A percentile compares a stretch with the other conserved stretches of the same genome.
Conservation (phyloP, 2,888 invertebrate genomes). For the Diadegma fenestrale region DNA sequence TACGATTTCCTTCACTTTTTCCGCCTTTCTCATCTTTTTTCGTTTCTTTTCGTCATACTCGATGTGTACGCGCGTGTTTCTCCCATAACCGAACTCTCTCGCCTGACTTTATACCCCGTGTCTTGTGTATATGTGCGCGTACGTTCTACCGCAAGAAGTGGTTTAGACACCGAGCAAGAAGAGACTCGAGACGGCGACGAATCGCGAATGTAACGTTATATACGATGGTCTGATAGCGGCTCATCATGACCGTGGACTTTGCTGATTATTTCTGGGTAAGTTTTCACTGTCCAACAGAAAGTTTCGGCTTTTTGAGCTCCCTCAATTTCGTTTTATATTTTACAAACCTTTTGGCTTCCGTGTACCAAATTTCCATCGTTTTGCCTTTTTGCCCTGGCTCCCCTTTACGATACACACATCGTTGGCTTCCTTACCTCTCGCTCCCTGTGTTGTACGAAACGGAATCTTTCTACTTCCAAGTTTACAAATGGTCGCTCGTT, state of each 20-base stretch:
- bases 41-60: neutral
- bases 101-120: neutral
- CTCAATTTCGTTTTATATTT: neutral
- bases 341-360: slow-evolving; percentile 17
- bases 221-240: slow-evolving; percentile 81
- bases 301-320: neutral
- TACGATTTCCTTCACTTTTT: neutral
- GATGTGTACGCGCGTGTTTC: neutral
- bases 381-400: neutral
- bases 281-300: slow-evolving; percentile 58
- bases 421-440: neutral
- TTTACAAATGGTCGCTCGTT: neutral
- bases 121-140: slow-evolving; percentile 37
- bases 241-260: slow-evolving; percentile 87
- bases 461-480: neutral
- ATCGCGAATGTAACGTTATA: slow-evolving; percentile 61
- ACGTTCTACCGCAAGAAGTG: slow-evolving; percentile 30
- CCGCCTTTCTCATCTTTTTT: neutral
- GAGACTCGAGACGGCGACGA: slow-evolving; percentile 46
- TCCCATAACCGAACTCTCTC: neutral
- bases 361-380: neutral
- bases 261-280: slow-evolving; percentile 88
- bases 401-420: neutral
- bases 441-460: neutral
- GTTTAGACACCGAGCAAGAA: slow-evolving; percentile 29